These are phyloP conservation scores for Sinocyclocheilus anshuiensis DNA, from an alignment of 2,113 vertebrate genomes.

Conservation along the genomic window DNA sequence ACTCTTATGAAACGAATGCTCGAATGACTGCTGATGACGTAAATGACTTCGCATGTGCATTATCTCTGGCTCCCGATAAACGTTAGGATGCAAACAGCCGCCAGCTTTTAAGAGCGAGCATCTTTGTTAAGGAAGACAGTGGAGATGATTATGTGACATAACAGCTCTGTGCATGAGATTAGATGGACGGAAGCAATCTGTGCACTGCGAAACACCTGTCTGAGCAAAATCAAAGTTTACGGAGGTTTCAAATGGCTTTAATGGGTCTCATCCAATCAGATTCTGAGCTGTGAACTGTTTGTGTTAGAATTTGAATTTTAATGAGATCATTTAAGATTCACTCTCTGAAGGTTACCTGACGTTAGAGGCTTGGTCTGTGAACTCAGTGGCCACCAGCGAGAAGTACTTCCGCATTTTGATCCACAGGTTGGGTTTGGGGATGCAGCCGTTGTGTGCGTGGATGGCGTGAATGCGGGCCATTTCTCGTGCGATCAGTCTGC, in stretches of 20 bases:
- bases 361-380: slow-evolving; percentile 80
- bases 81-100: slow-evolving; percentile 66
- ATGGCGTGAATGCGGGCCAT: slow-evolving; percentile 95
- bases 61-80: slow-evolving; percentile 50
- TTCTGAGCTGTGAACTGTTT: background rate
- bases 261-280: background rate
- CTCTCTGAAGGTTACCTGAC: slow-evolving; percentile 75
- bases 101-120: slow-evolving; percentile 53
- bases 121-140: slow-evolving; percentile 58
- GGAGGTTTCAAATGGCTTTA: background rate
- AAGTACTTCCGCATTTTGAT: slow-evolving; percentile 91
- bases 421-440: slow-evolving; percentile 93
- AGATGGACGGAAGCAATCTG: background rate
- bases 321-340: background rate
- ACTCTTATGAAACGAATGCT: background rate
- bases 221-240: background rate
- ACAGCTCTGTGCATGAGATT: slow-evolving; percentile 36
- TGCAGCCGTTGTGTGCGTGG: slow-evolving; percentile 91
- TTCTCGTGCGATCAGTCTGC: slow-evolving; percentile 89
- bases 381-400: slow-evolving; percentile 87
- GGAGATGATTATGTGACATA: slow-evolving; percentile 66
- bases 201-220: background rate
- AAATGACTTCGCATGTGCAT: background rate
- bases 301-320: background rate
- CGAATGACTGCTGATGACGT: slow-evolving; percentile 10